Conservation (phyloP, 2,113 vertebrate genomes). For the Brachyistius frenatus region DNA sequence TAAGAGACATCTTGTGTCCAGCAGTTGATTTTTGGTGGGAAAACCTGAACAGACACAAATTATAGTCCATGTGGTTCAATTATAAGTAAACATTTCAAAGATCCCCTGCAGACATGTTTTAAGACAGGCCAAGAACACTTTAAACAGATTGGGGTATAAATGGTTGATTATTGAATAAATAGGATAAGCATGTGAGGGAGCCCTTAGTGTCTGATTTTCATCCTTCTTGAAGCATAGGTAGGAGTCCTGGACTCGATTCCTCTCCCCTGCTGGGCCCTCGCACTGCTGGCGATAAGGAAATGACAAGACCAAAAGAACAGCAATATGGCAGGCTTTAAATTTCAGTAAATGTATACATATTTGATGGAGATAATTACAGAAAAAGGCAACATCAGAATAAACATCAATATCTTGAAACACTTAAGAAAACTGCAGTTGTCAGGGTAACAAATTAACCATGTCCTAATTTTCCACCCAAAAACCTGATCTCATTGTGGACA, state of each 20-base stretch:
- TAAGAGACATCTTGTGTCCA: no score
- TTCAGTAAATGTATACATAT: conserved; percentile 49
- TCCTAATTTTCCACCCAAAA: neutral
- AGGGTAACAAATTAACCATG: conserved; percentile 14
- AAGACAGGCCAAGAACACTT: conserved; percentile 3
- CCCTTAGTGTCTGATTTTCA: conserved; percentile 44
- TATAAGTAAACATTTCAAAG: no score
- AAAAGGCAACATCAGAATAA: conserved; percentile 2
- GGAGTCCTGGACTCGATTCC: conserved; percentile 45
- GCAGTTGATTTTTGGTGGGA: no score
- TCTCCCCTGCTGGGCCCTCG: conserved; percentile 42
- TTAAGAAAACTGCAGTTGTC: conserved; percentile 8
- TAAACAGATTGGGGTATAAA: conserved; percentile 28
- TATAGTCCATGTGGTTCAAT: no score
- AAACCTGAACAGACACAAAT: no score
- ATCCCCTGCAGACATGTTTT: neutral
- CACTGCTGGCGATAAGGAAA: conserved; percentile 49
- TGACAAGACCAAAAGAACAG: conserved; percentile 34
- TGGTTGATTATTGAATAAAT: conserved; percentile 29
- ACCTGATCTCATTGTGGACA: neutral
- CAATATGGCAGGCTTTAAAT: conserved; percentile 49
- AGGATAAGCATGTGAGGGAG: conserved; percentile 30
- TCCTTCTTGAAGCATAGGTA: conserved; percentile 46
- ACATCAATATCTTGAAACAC: conserved; percentile 11
- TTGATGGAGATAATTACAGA: conserved; percentile 57